Evolutionary conservation across 2,888 invertebrate species (phyloP), one percentile per base, ranked within the genome.

Genomic region (Drosophila barbarae): DNA sequence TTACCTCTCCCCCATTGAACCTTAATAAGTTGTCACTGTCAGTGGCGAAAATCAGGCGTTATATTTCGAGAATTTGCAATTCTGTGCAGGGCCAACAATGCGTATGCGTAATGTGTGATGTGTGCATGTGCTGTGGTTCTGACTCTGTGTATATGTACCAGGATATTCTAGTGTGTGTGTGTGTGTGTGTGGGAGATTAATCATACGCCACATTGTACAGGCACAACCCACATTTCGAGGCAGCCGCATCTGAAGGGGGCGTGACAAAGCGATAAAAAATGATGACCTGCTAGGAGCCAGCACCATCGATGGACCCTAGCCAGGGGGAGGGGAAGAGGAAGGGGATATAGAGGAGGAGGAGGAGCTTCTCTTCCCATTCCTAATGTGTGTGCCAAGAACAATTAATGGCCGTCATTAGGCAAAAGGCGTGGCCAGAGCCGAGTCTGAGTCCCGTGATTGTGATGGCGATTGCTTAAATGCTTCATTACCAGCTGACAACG

Each of bases 201-300:
- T 79, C 84, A 79, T 81, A 74, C 70, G 79, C 66, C 82, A 72
- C 74, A 67, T 72, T 77, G 84, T 75, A 72, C 82, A 53, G 68
- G 56, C 67, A 69, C 56, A 60, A 3, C 52, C 55, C 47, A 42
- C 50, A 38, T 55, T 57, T 57, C 26, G 26, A 42, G n/a, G 8
- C 41, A 12, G 38, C 15, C 38, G 7, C 6, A 9, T 41, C 18
- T 54, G 47, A 15, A 28, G 28, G 38, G 61, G 61, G 75, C 63
- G 77, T 82, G 77, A 32, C 69, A 64, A 54, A 71, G 81, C 65
- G 63, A 75, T 83, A 83, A 80, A 78, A 78, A 78, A 77, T 73
- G 73, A 80, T 82, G 69, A 67, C 39, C 55, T 13, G 41, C 42
- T 30, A 23, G 35, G 23, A n/a, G 2, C 18, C 21, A 7, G 13